Evolutionary conservation across 1,140 invertebrate species (phyloP), one percentile per base, ranked within the genome.

Genomic region (Sweltsa coloradensis): DNA sequence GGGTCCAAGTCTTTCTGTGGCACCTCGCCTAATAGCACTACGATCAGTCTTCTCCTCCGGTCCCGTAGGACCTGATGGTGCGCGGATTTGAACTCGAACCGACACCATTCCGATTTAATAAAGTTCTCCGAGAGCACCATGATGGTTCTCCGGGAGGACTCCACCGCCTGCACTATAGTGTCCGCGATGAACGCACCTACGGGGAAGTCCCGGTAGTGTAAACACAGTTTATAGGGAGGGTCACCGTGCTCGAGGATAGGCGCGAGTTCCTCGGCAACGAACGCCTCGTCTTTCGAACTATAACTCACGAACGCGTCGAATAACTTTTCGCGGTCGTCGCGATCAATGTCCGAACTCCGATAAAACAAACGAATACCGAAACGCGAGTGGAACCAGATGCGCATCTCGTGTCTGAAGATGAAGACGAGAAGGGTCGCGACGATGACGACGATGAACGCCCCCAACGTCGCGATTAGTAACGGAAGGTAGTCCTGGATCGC

Each of bases 271-370:
- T 90, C 81, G 53, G 81, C 81, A 3, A 93, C 85, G 65, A 89
- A 92, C 24, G 80, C 76, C 60, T 91, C 86, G 63, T 95, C 89
- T 62, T 92, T 86, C 22, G 86, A 78, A 55, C 87, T 89, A 66
- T 94, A 94, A 36, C 85, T 86, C 31, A 94, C 79, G 62, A 91
- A 94, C 9, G 89, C 89, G 63, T 95, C 90, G 61, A 88, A 91
- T 23, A 89, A 73, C 53, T 84, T 78, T 67, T 89, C 85, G 57
- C 85, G 79, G 58, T 88, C 84, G 59, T 78, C 76, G 43, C 80
- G 76, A 44, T 81, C 78, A 54, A 85, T 85, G 1, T 78, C 75
- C 0, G 81, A 81, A 5, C 79, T 81, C 60, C 85, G 84, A 63
- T 86, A 86, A 60, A 83, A 89, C 60, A 90, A 80, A 51, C 86